These are phyloP conservation scores for Phymatocera aterrima DNA, from an alignment of 2,888 invertebrate genomes.

Conservation along the genomic window DNA sequence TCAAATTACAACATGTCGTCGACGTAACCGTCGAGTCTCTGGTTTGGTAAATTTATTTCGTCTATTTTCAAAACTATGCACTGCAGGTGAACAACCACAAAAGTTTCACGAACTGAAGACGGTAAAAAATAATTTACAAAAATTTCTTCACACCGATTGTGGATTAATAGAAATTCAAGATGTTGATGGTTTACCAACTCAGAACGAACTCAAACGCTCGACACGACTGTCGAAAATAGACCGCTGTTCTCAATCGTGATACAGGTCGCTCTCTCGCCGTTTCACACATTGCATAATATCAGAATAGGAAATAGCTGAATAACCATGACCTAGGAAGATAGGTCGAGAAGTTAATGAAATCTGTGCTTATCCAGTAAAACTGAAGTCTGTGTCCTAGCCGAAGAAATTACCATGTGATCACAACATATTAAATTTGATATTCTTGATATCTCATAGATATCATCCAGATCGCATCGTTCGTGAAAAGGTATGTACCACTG, in stretches of 20 bases:
- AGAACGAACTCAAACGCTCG: constrained; percentile 52
- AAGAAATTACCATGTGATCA: neutral
- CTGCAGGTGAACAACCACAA: neutral
- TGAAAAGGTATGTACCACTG: neutral
- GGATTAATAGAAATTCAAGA: constrained; percentile 29
- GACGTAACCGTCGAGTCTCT: neutral
- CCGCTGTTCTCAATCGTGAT: constrained; percentile 60
- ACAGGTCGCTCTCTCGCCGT: constrained; percentile 63
- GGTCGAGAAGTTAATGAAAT: neutral
- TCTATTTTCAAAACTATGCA: neutral
- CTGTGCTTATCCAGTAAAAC: neutral
- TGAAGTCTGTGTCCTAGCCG: neutral
- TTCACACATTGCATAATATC: constrained; percentile 66
- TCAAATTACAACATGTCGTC: constrained; percentile 39
- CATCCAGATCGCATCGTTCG: neutral
- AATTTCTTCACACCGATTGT: neutral
- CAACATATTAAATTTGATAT: no score
- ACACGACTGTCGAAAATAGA: constrained; percentile 67
- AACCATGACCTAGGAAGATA: constrained; percentile 65
- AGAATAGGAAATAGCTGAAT: constrained; percentile 65
- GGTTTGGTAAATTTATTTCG: neutral
- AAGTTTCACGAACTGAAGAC: neutral
- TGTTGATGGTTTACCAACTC: constrained; percentile 35
- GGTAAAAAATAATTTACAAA: neutral
- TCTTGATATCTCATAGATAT: neutral